These are phyloP conservation scores for Cryptosula pallasiana DNA, from an alignment of 2,888 invertebrate species.

Conservation along the genomic window DNA sequence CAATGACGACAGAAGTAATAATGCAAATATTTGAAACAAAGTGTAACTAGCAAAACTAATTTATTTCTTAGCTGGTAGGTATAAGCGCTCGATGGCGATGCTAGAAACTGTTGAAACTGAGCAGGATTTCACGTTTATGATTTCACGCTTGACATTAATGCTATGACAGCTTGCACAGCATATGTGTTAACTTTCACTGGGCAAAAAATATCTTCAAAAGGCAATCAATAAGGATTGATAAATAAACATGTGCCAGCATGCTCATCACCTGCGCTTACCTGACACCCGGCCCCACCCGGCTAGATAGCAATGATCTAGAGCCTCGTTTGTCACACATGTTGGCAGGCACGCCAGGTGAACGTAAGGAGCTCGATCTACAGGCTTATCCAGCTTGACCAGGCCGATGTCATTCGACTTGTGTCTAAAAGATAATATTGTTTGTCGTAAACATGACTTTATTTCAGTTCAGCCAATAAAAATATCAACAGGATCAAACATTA, in stretches of 20 bases:
- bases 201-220: background rate
- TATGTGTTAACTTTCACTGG: background rate
- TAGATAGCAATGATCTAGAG: background rate
- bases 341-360: slow-evolving; percentile 5
- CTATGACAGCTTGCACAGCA: background rate
- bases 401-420: slow-evolving; percentile 20
- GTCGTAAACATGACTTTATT: too few relatives aligned
- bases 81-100: too few relatives aligned
- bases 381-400: background rate
- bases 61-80: too few relatives aligned
- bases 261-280: background rate
- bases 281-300: slow-evolving; percentile 17
- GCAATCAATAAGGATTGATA: background rate
- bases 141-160: background rate
- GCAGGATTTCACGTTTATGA: too few relatives aligned
- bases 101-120: too few relatives aligned
- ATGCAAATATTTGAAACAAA: too few relatives aligned
- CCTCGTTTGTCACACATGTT: background rate
- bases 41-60: too few relatives aligned
- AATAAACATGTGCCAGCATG: background rate
- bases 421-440: too few relatives aligned
- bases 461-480: too few relatives aligned
- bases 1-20: too few relatives aligned
- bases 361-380: background rate
- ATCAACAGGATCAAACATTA: too few relatives aligned